Base-by-base conservation (phyloP, 2,113 vertebrate genomes). In the Galeopterus variegatus region DNA sequence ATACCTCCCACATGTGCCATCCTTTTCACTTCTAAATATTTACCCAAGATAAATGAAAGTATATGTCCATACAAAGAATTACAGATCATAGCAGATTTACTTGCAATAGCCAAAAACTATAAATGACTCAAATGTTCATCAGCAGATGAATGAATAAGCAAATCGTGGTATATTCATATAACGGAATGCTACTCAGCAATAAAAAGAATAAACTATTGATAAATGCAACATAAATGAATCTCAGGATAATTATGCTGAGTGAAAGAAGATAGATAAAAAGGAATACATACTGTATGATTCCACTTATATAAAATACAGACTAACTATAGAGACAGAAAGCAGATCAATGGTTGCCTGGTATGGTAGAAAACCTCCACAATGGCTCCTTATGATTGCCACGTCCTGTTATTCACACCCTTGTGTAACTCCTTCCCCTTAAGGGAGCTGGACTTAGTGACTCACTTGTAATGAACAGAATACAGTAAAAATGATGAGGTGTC, bases 11-110 rank as follows among this genome's bases (percentile, higher is more conserved):
- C 69, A 48, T 87, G 33, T 87, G 87, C 62, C 50, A 76, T 19
- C 3, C 41, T 93, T 81, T 87, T 54, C 6, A n/a, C 24, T 88
- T 77, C 69, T 82, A 18, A 87, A 56, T 93, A 77, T 50, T 90
- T 91, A 76, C 58, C 36, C 52, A 82, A 77, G 56, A 97, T 69
- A 87, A 72, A 82, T 41, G 2, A 91, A 91, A 77, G 28, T 8
- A 26, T n/a, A 90, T 28, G 50, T 56, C 54, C n/a, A 69, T 56
- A 56, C 21, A 87, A 95, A 90, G 36, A 88, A 18, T 77, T 62
- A 50, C 3, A 92, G n/a, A 64, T 45, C 17, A 88, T 14, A 48
- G 14, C 11, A 64, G 31, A 76, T 65, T 95, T 73, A 75, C 62
- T 81, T 81, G 21, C 76, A 85, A 76, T 33, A 85, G 26, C 36